Evolutionary conservation across 30 jellyfish, hydroid and myxozoan genomes (phyloP).

Genomic region (Phacellophora camtschatica): DNA sequence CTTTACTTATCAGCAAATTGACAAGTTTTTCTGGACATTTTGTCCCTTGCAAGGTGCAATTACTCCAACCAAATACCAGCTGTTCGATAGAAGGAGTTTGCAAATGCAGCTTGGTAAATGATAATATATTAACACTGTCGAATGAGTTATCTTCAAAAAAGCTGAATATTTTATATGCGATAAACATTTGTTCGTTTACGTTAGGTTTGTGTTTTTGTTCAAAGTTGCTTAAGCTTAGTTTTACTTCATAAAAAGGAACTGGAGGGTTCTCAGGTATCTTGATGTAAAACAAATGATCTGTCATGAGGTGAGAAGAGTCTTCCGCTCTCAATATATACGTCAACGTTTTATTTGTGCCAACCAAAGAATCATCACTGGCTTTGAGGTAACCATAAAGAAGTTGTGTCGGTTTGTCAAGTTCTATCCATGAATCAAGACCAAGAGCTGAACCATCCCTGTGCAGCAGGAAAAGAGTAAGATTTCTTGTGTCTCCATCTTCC

Average conservation of each 20-base stretch:
- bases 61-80: constrained; percentile 82
- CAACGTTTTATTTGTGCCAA: constrained; percentile 4
- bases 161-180: constrained; percentile 52
- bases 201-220: constrained; percentile 49
- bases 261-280: constrained; percentile 72
- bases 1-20: constrained; percentile 45
- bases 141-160: constrained; percentile 50
- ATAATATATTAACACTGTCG: constrained; percentile 36
- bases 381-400: constrained; percentile 78
- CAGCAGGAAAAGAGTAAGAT: constrained; percentile 29
- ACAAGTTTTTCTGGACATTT: constrained; percentile 61
- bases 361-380: constrained; percentile 49
- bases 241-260: constrained; percentile 31
- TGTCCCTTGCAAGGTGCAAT: constrained; percentile 63
- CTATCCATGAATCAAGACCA: constrained; percentile 77
- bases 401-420: constrained; percentile 43
- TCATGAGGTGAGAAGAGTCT: constrained; percentile 64
- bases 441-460: constrained; percentile 10
- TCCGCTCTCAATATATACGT: constrained; percentile 54
- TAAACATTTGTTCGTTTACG: constrained; percentile 66
- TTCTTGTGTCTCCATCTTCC: constrained; percentile 73
- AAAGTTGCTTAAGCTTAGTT: constrained; percentile 62
- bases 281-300: constrained; percentile 14
- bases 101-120: constrained; percentile 37
- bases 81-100: constrained; percentile 3